These are phyloP conservation scores for Prionailurus bengalensis DNA, from an alignment of 2,113 vertebrate species.

Conservation along the genomic window DNA sequence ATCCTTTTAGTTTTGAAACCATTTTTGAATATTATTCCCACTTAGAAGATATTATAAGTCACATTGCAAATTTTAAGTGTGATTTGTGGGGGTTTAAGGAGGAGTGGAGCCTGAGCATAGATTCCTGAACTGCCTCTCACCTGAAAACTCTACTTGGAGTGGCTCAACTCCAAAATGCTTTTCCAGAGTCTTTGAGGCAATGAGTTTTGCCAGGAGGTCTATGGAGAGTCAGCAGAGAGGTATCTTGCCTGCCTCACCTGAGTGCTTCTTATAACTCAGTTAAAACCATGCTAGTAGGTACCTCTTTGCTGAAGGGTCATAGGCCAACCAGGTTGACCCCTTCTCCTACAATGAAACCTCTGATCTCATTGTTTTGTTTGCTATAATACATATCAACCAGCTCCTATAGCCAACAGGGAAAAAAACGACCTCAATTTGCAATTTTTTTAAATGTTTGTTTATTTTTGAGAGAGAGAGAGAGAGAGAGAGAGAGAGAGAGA, in stretches of 20 bases:
- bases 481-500: too few relatives aligned
- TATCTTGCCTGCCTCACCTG: background rate
- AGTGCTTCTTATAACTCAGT: background rate
- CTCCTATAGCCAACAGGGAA: background rate
- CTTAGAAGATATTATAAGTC: background rate
- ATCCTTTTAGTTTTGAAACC: background rate
- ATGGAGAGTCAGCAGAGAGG: background rate
- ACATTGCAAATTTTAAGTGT: background rate
- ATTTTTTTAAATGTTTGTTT: background rate
- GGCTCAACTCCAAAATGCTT: background rate
- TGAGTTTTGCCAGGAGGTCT: background rate
- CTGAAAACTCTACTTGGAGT: background rate
- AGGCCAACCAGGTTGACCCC: too few relatives aligned
- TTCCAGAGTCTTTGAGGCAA: background rate
- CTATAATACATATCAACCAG: background rate
- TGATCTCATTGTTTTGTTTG: background rate
- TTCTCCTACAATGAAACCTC: background rate
- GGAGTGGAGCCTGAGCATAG: background rate
- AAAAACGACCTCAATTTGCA: background rate
- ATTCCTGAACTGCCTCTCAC: background rate
- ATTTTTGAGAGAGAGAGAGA: too few relatives aligned
- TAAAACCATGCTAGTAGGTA: background rate
- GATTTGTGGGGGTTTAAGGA: background rate
- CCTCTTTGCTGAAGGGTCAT: background rate
- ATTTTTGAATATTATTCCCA: background rate